Evolutionary conservation across 2,888 invertebrate genomes (phyloP).

Genomic region (Stenoptilia bipunctidactyla): DNA sequence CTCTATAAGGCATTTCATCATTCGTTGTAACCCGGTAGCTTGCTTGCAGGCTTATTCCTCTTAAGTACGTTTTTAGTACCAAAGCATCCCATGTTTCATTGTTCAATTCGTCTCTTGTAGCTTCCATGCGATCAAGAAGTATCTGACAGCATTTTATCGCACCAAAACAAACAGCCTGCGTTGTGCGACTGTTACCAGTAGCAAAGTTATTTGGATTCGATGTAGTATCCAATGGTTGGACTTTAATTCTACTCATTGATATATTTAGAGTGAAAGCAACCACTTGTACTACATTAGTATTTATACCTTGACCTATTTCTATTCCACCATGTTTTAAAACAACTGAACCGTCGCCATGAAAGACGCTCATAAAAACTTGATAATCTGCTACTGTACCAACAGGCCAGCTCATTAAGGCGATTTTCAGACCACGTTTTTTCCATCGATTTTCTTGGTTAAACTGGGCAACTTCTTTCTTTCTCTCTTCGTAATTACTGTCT

Average conservation of each 20-base stretch:
- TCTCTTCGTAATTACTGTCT: slow-evolving; percentile 62
- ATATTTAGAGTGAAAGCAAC: slow-evolving; percentile 76
- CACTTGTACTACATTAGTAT: slow-evolving; percentile 78
- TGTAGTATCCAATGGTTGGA: slow-evolving; percentile 74
- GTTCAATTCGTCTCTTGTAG: slow-evolving; percentile 41
- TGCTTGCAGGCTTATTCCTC: slow-evolving; percentile 42
- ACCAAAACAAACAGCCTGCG: slow-evolving; percentile 31
- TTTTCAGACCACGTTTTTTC: slow-evolving; percentile 81
- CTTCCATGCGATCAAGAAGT: slow-evolving; percentile 53
- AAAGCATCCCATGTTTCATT: slow-evolving; percentile 66
- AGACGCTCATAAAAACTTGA: slow-evolving; percentile 75
- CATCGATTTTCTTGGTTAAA: slow-evolving; percentile 80
- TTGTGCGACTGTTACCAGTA: slow-evolving; percentile 75
- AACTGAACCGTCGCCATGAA: slow-evolving; percentile 79
- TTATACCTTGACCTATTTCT: slow-evolving; percentile 86
- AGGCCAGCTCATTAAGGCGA: slow-evolving; percentile 79
- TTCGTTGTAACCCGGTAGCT: slow-evolving; percentile 31
- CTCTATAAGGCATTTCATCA: slow-evolving; percentile 31
- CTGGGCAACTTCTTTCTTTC: slow-evolving; percentile 63
- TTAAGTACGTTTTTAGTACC: slow-evolving; percentile 49
- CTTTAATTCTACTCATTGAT: slow-evolving; percentile 72
- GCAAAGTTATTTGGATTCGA: slow-evolving; percentile 73
- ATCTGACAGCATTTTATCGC: slow-evolving; percentile 62
- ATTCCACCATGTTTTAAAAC: slow-evolving; percentile 79
- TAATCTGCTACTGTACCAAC: slow-evolving; percentile 61